Evolutionary conservation across 2,888 invertebrate genomes (phyloP).

Genomic region (Orthonychiurus folsomi): DNA sequence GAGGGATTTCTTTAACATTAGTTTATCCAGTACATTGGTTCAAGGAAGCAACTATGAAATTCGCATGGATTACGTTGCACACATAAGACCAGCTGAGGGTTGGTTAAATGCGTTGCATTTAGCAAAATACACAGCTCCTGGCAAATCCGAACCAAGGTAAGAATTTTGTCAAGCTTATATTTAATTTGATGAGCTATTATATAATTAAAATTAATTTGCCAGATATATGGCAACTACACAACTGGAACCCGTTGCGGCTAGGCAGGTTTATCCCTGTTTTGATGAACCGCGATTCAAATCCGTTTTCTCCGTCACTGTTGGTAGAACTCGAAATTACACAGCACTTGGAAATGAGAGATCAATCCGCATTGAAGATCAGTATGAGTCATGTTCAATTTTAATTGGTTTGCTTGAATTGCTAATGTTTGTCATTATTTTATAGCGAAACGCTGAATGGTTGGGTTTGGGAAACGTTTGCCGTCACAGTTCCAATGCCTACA

Average conservation of each 20-base stretch:
- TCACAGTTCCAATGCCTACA: constrained; percentile 23
- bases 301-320: not conserved
- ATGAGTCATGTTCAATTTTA: not conserved
- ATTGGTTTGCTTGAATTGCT: no score
- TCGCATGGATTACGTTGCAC: not conserved
- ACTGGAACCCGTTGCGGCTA: not conserved
- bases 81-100: not conserved
- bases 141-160: not conserved
- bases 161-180: no score
- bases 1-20: not conserved
- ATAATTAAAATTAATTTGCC: no score
- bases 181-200: no score
- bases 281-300: constrained; percentile 2
- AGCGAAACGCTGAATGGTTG: constrained; percentile 14
- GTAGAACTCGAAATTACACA: not conserved
- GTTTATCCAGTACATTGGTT: not conserved
- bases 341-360: not conserved
- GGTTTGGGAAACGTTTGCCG: constrained; percentile 23
- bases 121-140: not conserved
- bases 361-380: not conserved
- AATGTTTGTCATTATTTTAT: not conserved
- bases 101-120: not conserved
- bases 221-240: constrained; percentile 3
- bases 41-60: not conserved
- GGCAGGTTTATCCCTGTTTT: constrained; percentile 4